Base-by-base conservation (phyloP, 2,888 invertebrate genomes). In the Ectropis crepuscularia region DNA sequence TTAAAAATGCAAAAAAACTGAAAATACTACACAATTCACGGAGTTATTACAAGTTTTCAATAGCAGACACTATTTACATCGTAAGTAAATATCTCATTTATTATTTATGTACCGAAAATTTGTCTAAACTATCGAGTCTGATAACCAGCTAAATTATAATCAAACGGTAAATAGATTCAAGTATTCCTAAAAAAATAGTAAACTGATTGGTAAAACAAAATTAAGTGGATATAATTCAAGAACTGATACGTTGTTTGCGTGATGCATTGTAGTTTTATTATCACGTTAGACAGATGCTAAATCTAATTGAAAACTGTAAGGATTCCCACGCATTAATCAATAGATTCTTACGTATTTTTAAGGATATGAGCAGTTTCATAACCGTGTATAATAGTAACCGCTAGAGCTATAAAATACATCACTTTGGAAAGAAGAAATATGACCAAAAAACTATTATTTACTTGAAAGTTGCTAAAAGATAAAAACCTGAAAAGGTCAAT, bases 401-500 rank as follows among this genome's bases (percentile, higher is more conserved):
- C 16, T 11, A 8, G 2, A 38, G 37, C 6, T 7, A n/a, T 37
- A 41, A 37, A 16, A 41, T 8, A 50, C 41, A 7, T 11, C 6
- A n/a, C 6, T 51, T 41, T 10, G 8, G 10, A 1, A n/a, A 42
- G 6, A 16, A 68, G 51, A 73, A 73, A 53, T 68, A 28, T 48
- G 36, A 48, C 57, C 47, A 41, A 41, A 43, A 12, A 28, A 8
- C 7, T 0, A n/a, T n/a, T n/a, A n/a, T n/a, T n/a, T 48, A 28
- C n/a, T 5, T 41, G 41, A 37, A 55, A 38, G 6, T 55, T 39
- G 12, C 8, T 67, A 42, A 46, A 57, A 57, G 63, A 59, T 66
- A 65, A 57, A 63, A 63, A 69, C 70, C 63, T 54, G 50, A 54
- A 37, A 63, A 60, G 65, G 64, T 69, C 71, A 74, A 66, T 65